A percentile compares a stretch with the other conserved stretches of the same genome.
phyloP scores from a whole-genome alignment of 1,140 invertebrate species.

The Drosophila pallidifrons region DNA sequence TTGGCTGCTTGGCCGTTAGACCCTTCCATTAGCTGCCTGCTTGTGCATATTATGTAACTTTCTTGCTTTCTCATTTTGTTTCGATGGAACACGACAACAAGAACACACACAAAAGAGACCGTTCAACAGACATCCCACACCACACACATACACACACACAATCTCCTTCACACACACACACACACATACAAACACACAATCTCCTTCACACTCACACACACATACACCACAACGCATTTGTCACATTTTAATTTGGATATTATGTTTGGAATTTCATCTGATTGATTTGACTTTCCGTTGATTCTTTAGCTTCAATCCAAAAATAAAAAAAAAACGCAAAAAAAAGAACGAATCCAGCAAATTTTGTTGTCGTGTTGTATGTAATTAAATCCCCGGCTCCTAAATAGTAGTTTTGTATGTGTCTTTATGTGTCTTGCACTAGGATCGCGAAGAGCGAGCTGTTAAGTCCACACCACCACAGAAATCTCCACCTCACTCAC shows the following conservation, averaged over 20 bases:
- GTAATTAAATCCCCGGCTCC: conserved; percentile 80
- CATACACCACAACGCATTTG: conserved; percentile 6
- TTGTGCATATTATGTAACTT: conserved; percentile 11
- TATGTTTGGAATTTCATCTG: conserved; percentile 3
- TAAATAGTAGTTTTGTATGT: conserved; percentile 84
- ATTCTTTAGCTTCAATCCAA: conserved; percentile 54
- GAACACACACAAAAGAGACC: conserved; percentile 15
- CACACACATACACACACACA: not conserved
- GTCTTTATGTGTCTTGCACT: conserved; percentile 84
- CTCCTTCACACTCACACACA: conserved; percentile 1
- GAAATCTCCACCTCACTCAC: conserved; percentile 85
- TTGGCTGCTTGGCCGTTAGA: conserved; percentile 26
- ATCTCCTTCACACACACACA: not conserved
- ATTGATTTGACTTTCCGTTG: conserved; percentile 24
- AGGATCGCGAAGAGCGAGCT: conserved; percentile 87
- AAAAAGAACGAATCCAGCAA: conserved; percentile 29
- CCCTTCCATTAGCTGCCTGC: conserved; percentile 25
- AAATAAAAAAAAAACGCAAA: conserved; percentile 19
- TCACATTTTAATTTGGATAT: conserved; percentile 21
- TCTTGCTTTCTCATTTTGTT: conserved; percentile 9
- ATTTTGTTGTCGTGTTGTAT: conserved; percentile 69
- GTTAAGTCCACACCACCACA: conserved; percentile 86
- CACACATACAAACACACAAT: conserved; percentile 1
- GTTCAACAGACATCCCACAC: not conserved
- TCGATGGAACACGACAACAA: not conserved